Evolutionary conservation across 2,113 vertebrate species (phyloP).

Genomic region (Salvelinus fontinalis): DNA sequence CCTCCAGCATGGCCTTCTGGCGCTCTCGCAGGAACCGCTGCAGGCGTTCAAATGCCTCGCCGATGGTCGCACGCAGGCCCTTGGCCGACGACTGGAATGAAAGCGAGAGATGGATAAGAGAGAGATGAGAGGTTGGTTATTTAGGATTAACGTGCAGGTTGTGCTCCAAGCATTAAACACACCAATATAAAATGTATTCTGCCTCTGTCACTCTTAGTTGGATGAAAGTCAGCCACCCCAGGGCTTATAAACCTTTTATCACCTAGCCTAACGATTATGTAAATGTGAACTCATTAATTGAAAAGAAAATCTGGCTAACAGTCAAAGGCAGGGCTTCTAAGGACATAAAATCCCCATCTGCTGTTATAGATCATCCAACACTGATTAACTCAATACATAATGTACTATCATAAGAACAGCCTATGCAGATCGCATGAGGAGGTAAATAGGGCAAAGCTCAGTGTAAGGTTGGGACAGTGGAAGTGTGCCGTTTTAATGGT

Average conservation of each 20-base stretch:
- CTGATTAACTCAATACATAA: too few relatives aligned
- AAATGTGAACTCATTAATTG: slow-evolving; percentile 44
- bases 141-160: neutral
- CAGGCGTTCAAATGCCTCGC: slow-evolving; percentile 90
- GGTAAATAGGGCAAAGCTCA: too few relatives aligned
- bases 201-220: slow-evolving; percentile 25
- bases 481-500: neutral
- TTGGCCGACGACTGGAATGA: slow-evolving; percentile 88
- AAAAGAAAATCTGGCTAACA: neutral
- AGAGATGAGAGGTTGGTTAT: neutral
- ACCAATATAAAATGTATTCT: too few relatives aligned
- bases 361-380: neutral
- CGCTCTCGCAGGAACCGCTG: slow-evolving; percentile 92
- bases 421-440: too few relatives aligned
- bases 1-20: slow-evolving; percentile 98
- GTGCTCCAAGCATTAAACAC: neutral
- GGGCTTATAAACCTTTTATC: slow-evolving; percentile 29
- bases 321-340: neutral
- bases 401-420: too few relatives aligned
- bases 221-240: slow-evolving; percentile 37
- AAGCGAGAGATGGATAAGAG: neutral
- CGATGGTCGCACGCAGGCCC: slow-evolving; percentile 88
- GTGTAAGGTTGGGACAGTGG: too few relatives aligned
- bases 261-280: slow-evolving; percentile 38
- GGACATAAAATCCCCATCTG: neutral